These are phyloP conservation scores for Talpa occidentalis DNA, from an alignment of 2,113 vertebrate genomes.

Conservation along the genomic window DNA sequence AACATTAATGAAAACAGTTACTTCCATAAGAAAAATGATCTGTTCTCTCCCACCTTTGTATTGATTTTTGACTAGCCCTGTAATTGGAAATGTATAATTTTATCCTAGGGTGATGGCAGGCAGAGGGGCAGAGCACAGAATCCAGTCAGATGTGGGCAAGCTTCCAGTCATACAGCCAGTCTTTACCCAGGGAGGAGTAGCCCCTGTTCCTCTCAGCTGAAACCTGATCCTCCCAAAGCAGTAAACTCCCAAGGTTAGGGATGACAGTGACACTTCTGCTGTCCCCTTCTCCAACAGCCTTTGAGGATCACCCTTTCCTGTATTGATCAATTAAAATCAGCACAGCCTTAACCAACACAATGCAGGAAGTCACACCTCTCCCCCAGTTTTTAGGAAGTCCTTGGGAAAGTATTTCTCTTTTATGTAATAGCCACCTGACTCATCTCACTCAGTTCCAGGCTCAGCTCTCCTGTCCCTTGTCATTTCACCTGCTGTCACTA, in stretches of 20 bases:
- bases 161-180: slow-evolving; percentile 75
- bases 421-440: background rate
- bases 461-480: background rate
- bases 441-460: background rate
- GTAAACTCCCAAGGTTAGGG: slow-evolving; percentile 57
- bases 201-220: slow-evolving; percentile 62
- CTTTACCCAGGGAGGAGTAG: slow-evolving; percentile 67
- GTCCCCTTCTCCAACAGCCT: background rate
- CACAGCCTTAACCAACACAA: background rate
- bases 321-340: background rate
- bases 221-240: slow-evolving; percentile 70
- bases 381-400: background rate
- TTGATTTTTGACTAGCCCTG: slow-evolving; percentile 86
- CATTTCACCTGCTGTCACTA: background rate
- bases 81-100: slow-evolving; percentile 87
- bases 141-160: slow-evolving; percentile 70
- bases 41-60: slow-evolving; percentile 85
- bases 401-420: background rate
- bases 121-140: slow-evolving; percentile 57
- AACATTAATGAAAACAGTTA: slow-evolving; percentile 88
- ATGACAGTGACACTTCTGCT: background rate
- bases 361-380: background rate
- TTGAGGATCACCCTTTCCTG: background rate
- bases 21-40: slow-evolving; percentile 88
- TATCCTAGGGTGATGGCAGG: slow-evolving; percentile 84